Evolutionary conservation across 1,140 invertebrate species (phyloP), one percentile per base, ranked within the genome.

Genomic region (Euschistus heros): DNA sequence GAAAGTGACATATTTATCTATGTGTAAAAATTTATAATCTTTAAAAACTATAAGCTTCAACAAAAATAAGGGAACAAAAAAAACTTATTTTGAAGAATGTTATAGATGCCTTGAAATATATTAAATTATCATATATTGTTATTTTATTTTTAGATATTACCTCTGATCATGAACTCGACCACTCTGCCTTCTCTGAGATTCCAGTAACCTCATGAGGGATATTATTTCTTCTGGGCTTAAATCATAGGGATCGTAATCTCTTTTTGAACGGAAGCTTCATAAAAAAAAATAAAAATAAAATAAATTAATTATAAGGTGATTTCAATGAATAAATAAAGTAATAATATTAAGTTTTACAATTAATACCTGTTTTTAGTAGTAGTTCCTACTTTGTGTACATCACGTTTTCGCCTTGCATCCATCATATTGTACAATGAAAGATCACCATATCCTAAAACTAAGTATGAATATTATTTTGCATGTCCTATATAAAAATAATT

Each of bases 391-490:
- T 59, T 60, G n/a, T 65, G 46, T 15, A 55, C 50, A 20, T 65
- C 64, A 26, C 64, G 13, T 47, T 65, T 65, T 59, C 52, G 7
- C 33, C 64, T 59, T 7, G 54, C 64, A 26, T 65, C 64, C 30
- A 60, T 50, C 24, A 52, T 59, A 17, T 57, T 60, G 54, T 59
- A 65, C 47, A 54, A 33, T 17, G 54, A 17, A 3, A 65, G 55
- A 33, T 65, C 64, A 10, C 54, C 50, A n/a, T 60, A 65, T 20
- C 30, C 55, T 60, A 57, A 17, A 26, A 57, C 54, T 57, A 15
- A 18, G 26, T 8, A 57, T 26, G 24, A 6, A 50, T 50, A 20
- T 50, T 50, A 7, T 50, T 2, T n/a, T 20, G 10, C n/a, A n/a
- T 18, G 42, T 7, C 42, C 42, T 10, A 44, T 10, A 17, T n/a